phyloP scores from a whole-genome alignment of 2,797 vertebrate species.

The Bradypodion ventrale region DNA sequence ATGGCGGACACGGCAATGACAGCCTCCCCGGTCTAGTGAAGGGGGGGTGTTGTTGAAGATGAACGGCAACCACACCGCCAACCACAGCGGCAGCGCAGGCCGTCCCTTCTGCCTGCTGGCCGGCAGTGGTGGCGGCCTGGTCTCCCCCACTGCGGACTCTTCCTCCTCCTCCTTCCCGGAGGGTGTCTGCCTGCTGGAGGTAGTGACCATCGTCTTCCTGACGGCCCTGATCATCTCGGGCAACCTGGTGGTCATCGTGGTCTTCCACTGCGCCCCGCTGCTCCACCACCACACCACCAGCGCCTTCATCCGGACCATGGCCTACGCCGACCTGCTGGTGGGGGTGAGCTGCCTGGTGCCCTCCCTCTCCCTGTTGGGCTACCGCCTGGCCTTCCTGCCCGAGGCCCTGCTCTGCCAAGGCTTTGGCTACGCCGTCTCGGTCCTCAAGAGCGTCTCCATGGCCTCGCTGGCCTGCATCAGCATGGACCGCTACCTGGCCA shows the following conservation, averaged over 20 bases:
- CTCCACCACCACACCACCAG: conserved; percentile 96
- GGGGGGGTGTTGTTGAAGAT: conserved; percentile 87
- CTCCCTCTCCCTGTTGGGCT: conserved; percentile 90
- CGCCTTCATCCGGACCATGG: conserved; percentile 99
- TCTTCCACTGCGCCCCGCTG: conserved; percentile 97
- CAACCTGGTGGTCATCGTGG: conserved; percentile 95
- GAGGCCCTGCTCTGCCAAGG: conserved; percentile 91
- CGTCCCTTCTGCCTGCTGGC: too few species aligned
- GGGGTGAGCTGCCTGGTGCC: conserved; percentile 96
- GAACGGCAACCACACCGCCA: conserved; percentile 84
- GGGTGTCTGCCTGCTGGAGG: conserved; percentile 92
- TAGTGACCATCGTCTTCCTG: conserved; percentile 90
- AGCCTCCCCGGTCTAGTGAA: conserved; percentile 65
- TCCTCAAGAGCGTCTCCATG: conserved; percentile 98
- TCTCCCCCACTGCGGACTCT: conserved; percentile 92
- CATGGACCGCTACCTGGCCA: conserved; percentile 94
- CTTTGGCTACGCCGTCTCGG: conserved; percentile 94
- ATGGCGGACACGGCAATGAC: conserved; percentile 75
- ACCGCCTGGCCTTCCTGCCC: conserved; percentile 82
- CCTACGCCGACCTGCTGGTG: conserved; percentile 95
- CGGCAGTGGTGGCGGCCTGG: conserved; percentile 84
- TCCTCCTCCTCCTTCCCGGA: conserved; percentile 91
- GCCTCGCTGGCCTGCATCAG: conserved; percentile 94
- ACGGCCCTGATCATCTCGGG: conserved; percentile 94
- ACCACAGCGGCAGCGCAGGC: conserved; percentile 75